A percentile compares a stretch with the other conserved stretches of the same genome.
Conservation (phyloP, 2,797 vertebrate genomes). For the Perodicticus potto region DNA sequence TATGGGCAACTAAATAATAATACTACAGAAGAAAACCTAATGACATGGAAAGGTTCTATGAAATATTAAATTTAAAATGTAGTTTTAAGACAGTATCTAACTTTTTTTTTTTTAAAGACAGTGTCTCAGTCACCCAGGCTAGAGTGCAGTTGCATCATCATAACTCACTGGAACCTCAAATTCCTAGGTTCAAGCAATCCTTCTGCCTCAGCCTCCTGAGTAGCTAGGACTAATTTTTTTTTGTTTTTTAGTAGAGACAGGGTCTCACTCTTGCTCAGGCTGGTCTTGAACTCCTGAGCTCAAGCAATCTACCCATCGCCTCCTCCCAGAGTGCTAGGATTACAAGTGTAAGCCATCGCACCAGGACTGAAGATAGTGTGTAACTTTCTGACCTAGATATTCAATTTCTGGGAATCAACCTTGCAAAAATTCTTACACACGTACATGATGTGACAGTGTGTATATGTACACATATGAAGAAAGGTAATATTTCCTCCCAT, state of each 20-base stretch:
- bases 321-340: too few relatives aligned
- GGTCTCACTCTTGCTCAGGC: too few relatives aligned
- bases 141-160: too few relatives aligned
- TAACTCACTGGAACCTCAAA: too few relatives aligned
- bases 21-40: not conserved
- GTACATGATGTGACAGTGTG: not conserved
- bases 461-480: not conserved
- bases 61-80: conserved; percentile 33
- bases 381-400: not conserved
- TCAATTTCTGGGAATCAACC: not conserved
- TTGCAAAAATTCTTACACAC: not conserved
- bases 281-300: too few relatives aligned
- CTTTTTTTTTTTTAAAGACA: not conserved
- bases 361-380: not conserved
- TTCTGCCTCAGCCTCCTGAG: too few relatives aligned
- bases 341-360: too few relatives aligned
- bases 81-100: not conserved
- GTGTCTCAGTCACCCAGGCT: too few relatives aligned
- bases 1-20: not conserved
- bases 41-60: not conserved
- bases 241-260: too few relatives aligned
- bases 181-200: too few relatives aligned
- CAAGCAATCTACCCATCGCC: too few relatives aligned
- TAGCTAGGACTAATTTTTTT: too few relatives aligned
- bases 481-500: not conserved